phyloP scores from a whole-genome alignment of 2,888 invertebrate genomes.

The Amphimallon solstitiale region DNA sequence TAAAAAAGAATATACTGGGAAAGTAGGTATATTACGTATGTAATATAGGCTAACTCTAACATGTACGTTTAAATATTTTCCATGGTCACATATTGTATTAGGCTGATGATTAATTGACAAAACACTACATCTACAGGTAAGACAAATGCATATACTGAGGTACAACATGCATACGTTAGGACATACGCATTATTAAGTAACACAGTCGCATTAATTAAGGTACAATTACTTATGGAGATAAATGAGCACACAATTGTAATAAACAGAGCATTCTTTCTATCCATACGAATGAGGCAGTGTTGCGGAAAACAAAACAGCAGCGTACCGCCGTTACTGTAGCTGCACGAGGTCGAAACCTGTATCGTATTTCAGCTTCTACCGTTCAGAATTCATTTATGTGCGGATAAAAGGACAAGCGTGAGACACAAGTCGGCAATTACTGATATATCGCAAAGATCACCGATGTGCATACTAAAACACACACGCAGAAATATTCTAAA shows the following conservation, averaged over 20 bases:
- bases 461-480: neutral
- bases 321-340: conserved; percentile 5
- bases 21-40: too few species aligned
- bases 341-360: conserved; percentile 44
- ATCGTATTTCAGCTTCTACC: conserved; percentile 43
- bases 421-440: conserved; percentile 51
- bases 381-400: conserved; percentile 43
- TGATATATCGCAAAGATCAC: conserved; percentile 52
- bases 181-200: conserved; percentile 14
- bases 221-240: neutral
- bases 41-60: too few species aligned
- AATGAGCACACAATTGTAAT: conserved; percentile 24
- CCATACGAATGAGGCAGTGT: conserved; percentile 13
- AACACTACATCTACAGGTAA: conserved; percentile 7
- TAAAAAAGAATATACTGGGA: too few species aligned
- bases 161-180: conserved; percentile 6
- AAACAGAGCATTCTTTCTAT: conserved; percentile 30
- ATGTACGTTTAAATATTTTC: too few species aligned
- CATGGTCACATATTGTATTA: too few species aligned
- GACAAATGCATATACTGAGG: neutral
- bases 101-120: conserved; percentile 6
- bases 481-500: conserved; percentile 52
- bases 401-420: conserved; percentile 45
- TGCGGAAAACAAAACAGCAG: conserved; percentile 28
- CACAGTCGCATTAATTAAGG: conserved; percentile 23